Evolutionary conservation across 1,140 invertebrate genomes (phyloP), one percentile per base, ranked within the genome.

Genomic region (Zaprionus davidi): DNA sequence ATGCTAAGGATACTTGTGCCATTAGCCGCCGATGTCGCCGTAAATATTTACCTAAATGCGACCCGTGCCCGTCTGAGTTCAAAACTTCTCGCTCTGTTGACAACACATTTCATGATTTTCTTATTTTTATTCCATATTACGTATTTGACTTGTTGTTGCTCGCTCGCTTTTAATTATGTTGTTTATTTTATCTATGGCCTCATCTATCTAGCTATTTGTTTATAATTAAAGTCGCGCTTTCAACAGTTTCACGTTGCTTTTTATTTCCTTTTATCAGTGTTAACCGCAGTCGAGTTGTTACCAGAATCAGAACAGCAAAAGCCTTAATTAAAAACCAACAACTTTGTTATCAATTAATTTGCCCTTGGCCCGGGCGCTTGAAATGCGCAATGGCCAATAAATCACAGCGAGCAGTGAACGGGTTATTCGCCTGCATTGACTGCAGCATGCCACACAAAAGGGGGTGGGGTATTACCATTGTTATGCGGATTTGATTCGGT

Each of bases 241-340:
- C 34, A 38, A 58, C 57, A 36, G 46, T 76, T 51, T 41, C 36
- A 49, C 15, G 17, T 26, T 36, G 28, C n/a, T 74, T 56, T 58
- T 67, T 53, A 51, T 31, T 34, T 57, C 15, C 15, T 34, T 49
- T 17, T 88, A 70, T 80, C 80, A 26, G 65, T 65, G 69, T 67
- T 77, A 74, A 87, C 78, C 78, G 71, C 24, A 26, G 74, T 68
- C 78, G 76, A 78, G 80, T 87, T 78, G 56, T 76, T 88, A 65
- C 22, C 73, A 81, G 84, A 72, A n/a, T 71, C 73, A 51, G 31
- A 34, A 34, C 31, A 70, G n/a, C 71, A 71, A 69, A 44, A 31
- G 82, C 78, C 85, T 84, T 90, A 88, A 88, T 88, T 88, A 88
- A 88, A 88, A 88, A 88, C 59, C 77, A 88, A 87, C 85, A 88